These are phyloP conservation scores for Onychostruthus taczanowskii DNA, from an alignment of 2,113 vertebrate species.

Conservation along the genomic window DNA sequence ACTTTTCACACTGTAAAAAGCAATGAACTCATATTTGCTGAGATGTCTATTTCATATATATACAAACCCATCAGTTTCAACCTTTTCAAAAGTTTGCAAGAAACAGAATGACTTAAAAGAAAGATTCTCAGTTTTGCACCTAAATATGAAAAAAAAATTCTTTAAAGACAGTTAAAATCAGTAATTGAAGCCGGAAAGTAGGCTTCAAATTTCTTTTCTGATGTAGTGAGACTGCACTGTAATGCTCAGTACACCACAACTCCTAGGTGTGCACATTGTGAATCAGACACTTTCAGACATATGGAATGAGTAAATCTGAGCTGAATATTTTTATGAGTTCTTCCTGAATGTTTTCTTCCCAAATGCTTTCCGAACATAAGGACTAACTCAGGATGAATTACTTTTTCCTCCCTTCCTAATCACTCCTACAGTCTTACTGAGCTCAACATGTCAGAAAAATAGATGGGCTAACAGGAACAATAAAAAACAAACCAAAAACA, in stretches of 20 bases:
- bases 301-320: not conserved
- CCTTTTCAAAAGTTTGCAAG: not conserved
- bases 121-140: not conserved
- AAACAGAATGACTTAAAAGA: not conserved
- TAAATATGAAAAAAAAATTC: not conserved
- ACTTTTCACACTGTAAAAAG: not conserved
- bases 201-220: not conserved
- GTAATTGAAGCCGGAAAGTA: not conserved
- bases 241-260: not conserved
- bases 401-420: not conserved
- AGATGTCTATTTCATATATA: not conserved
- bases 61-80: not conserved
- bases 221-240: not conserved
- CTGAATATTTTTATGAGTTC: not conserved
- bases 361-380: not conserved
- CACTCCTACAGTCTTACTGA: not conserved
- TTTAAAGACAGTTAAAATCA: not conserved
- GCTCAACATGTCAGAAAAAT: not conserved
- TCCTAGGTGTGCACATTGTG: not conserved
- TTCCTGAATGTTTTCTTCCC: not conserved
- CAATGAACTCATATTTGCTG: fast-evolving
- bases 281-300: not conserved
- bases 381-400: not conserved
- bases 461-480: not conserved
- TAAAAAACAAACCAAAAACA: not conserved